Percentiles rank a stretch among this genome's conserved stretches.
Evolutionary conservation across 2,797 vertebrate species (phyloP).

Genomic region (Cyprinella venusta): DNA sequence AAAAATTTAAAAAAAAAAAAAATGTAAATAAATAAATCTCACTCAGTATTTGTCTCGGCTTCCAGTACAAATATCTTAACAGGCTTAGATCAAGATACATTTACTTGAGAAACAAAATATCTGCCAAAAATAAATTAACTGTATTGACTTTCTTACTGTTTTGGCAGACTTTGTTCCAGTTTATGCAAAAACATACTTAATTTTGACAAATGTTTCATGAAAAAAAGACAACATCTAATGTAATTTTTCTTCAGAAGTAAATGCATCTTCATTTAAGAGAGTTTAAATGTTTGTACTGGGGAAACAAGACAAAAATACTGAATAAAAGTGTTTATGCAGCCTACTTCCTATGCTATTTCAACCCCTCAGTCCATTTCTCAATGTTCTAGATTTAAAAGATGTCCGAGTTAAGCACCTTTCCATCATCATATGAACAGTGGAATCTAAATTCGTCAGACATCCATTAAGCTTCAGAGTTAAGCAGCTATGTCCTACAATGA

Average conservation of each 20-base stretch:
- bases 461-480: conserved; percentile 19
- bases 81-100: neutral
- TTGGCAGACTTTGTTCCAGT: no score
- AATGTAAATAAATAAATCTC: neutral
- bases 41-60: neutral
- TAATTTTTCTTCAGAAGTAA: neutral
- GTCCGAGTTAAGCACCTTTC: neutral
- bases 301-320: neutral
- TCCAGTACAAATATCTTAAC: neutral
- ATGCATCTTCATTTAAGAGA: neutral
- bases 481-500: conserved; percentile 20
- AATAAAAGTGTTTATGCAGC: neutral
- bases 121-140: neutral
- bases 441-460: neutral
- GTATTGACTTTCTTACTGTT: no score
- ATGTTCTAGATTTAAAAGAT: neutral
- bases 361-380: neutral
- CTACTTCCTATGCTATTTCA: neutral
- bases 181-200: neutral
- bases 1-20: neutral
- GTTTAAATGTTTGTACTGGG: neutral
- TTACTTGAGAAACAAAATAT: neutral
- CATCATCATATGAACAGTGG: neutral
- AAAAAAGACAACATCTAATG: neutral
- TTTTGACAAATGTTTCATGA: neutral